Evolutionary conservation across 2,797 vertebrate genomes (phyloP).

Genomic region (Falco columbarius): DNA sequence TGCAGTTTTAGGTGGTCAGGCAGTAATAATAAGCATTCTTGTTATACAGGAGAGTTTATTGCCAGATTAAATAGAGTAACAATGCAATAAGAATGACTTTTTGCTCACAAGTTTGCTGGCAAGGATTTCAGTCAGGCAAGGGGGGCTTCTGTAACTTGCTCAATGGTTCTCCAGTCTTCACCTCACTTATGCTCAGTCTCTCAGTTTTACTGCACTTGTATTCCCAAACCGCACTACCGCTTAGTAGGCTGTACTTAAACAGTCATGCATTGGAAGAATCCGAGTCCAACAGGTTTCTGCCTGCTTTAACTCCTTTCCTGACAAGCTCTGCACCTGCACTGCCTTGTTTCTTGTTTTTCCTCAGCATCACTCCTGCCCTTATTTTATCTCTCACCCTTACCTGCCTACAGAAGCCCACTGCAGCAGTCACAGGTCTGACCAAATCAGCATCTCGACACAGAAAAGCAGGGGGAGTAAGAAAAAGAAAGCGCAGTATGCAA

Average conservation of each 20-base stretch:
- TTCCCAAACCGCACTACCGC: background rate
- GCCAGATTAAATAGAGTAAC: constrained; percentile 7
- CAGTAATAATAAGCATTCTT: constrained; percentile 21
- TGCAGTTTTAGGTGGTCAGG: constrained; percentile 40
- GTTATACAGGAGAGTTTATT: constrained; percentile 5
- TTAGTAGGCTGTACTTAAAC: background rate
- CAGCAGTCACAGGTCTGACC: background rate
- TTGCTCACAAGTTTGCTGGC: background rate
- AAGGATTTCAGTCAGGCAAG: background rate
- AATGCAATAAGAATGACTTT: constrained; percentile 8
- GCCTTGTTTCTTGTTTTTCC: background rate
- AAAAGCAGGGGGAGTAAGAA: background rate
- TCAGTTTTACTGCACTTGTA: background rate
- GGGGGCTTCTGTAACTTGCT: background rate
- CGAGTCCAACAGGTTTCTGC: background rate
- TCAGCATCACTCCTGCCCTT: background rate
- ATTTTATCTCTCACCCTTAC: background rate
- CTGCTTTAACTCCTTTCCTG: background rate
- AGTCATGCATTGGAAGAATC: background rate
- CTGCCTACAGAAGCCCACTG: background rate
- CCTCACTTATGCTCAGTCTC: background rate
- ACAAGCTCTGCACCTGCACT: background rate
- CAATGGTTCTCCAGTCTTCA: background rate
- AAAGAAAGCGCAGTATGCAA: background rate
- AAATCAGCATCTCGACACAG: background rate